Conservation (phyloP, 2,797 vertebrate species). For the Picus viridis region DNA sequence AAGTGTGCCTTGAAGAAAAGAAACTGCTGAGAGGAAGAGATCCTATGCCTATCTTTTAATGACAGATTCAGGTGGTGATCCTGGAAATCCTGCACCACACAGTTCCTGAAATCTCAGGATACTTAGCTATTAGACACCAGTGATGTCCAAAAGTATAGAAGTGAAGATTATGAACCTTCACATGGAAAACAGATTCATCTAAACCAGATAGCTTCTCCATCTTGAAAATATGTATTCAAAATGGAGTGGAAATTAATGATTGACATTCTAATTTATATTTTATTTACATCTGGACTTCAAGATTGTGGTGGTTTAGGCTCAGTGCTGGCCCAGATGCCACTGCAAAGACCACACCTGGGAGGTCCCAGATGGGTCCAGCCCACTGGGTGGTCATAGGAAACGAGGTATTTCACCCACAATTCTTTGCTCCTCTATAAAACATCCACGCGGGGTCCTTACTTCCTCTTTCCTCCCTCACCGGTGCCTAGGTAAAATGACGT, state of each 20-base stretch:
- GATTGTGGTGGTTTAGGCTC: neutral
- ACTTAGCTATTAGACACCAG: neutral
- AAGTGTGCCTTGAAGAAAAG: neutral
- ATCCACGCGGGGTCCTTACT: too few relatives aligned
- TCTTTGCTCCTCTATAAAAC: too few relatives aligned
- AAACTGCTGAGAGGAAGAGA: neutral
- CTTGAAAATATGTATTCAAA: neutral
- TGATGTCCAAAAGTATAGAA: neutral
- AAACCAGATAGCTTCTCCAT: neutral
- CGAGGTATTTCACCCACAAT: too few relatives aligned
- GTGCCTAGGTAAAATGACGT: too few relatives aligned
- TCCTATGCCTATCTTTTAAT: neutral
- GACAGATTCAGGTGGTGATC: neutral
- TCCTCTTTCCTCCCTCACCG: too few relatives aligned
- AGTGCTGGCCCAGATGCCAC: too few relatives aligned
- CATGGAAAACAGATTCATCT: neutral
- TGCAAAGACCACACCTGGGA: too few relatives aligned
- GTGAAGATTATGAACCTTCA: neutral
- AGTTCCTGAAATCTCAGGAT: neutral
- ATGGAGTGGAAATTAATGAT: neutral
- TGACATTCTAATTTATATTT: neutral
- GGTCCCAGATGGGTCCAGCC: too few relatives aligned
- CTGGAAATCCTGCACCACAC: neutral
- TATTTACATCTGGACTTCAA: neutral
- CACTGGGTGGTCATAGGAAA: too few relatives aligned